phyloP scores from a whole-genome alignment of 2,113 vertebrate genomes.

The Mungos mungo region DNA sequence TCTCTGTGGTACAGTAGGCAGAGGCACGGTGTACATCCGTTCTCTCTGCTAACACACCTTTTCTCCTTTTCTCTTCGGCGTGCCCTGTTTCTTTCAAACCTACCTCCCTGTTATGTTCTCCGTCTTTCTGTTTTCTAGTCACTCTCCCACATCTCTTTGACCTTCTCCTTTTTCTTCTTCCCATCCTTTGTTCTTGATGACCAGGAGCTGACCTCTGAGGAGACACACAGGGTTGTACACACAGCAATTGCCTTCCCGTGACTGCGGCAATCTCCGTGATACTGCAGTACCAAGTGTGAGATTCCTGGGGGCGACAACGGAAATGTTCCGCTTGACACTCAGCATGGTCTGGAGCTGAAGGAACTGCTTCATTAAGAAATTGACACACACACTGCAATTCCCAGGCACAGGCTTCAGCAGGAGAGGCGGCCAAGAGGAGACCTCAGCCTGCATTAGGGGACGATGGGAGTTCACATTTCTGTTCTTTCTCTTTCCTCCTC shows the following conservation, averaged over 20 bases:
- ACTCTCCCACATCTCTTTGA: not conserved
- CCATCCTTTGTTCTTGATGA: not conserved
- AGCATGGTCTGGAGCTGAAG: not conserved
- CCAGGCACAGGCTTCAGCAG: not conserved
- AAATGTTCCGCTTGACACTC: not conserved
- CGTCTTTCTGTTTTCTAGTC: not conserved
- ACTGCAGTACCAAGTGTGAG: not conserved
- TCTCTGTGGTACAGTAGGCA: too few relatives aligned
- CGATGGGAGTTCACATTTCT: not conserved
- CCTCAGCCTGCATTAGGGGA: not conserved
- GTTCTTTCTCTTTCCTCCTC: not conserved
- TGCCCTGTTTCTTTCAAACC: conserved; percentile 1
- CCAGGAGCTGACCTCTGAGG: not conserved
- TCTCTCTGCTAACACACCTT: not conserved
- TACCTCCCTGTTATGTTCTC: not conserved
- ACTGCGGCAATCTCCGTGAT: not conserved
- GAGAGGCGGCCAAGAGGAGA: not conserved
- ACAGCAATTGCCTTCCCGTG: not conserved
- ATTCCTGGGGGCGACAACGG: not conserved
- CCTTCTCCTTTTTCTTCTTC: not conserved
- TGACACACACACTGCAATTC: not conserved
- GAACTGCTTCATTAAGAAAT: not conserved
- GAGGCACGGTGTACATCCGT: fast-evolving
- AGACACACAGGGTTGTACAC: not conserved
- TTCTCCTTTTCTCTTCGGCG: not conserved